Evolutionary conservation across 2,888 invertebrate genomes (phyloP), one percentile per base, ranked within the genome.

Genomic region (Xestia sexstrigata): DNA sequence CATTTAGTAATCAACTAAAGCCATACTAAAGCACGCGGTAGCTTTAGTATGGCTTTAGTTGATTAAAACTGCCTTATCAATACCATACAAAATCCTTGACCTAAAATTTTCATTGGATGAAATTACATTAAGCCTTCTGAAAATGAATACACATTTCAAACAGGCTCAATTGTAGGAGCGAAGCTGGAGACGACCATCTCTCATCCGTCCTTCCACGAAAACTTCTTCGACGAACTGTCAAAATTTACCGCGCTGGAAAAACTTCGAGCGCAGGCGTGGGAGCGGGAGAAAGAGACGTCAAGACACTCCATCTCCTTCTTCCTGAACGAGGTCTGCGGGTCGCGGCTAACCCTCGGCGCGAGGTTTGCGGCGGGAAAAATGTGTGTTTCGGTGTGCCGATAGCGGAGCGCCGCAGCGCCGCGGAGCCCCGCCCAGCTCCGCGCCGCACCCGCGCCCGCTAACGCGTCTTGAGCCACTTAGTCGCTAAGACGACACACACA

Each of bases 311-410:
- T 95, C 95, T 92, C 93, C 86, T 86, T 95, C 92, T 84, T 89
- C 76, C 93, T 89, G 94, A 95, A 95, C 95, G 95, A 95, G 94
- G 95, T 96, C 96, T 96, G 96, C 96, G 96, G 96, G 94, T 92
- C 95, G 97, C 96, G 97, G 97, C 96, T 97, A 97, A 97, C 97
- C 97, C 93, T 95, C 95, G 95, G 96, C 96, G 96, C 96, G 95
- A 96, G 97, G 97, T 97, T 97, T 97, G 97, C 94, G 97, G 97
- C 97, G 95, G 96, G 94, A 96, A 96, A 97, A 97, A 97, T 97
- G 96, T 97, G 96, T 97, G 97, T 97, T 96, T 97, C 96, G 97
- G 97, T 96, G 96, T 96, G 96, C 96, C 97, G 96, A 96, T 95
- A 95, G 95, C 96, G 96, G 96, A 92, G 95, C 90, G 95, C 96